phyloP scores from a whole-genome alignment of 2,113 vertebrate genomes.

The Ranitomeya imitator region DNA sequence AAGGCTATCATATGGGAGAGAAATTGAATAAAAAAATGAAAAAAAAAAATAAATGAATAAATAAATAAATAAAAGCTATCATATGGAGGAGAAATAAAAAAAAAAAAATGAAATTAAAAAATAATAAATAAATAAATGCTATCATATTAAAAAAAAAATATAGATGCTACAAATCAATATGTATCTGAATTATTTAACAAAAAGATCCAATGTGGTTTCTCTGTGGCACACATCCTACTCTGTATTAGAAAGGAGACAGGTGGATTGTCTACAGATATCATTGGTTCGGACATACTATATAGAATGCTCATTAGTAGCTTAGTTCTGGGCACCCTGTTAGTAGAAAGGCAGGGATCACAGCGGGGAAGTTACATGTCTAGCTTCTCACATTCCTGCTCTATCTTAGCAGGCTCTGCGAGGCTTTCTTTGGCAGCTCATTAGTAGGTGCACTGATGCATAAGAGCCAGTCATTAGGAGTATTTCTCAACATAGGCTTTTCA shows the following conservation, averaged over 20 bases:
- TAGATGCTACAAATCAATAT: constrained; percentile 82
- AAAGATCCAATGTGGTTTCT: constrained; percentile 84
- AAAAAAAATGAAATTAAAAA: constrained; percentile 57
- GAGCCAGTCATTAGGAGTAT: constrained; percentile 99
- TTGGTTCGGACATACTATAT: constrained; percentile 83
- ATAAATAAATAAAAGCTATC: too few species aligned
- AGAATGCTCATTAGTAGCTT: constrained; percentile 96
- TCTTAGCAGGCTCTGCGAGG: constrained; percentile 93
- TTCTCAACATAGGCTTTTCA: constrained; percentile 93
- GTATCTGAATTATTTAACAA: constrained; percentile 95
- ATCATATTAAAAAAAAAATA: constrained; percentile 73
- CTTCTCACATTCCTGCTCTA: constrained; percentile 94
- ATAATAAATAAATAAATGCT: constrained; percentile 59
- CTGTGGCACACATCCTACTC: constrained; percentile 85
- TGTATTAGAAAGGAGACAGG: constrained; percentile 88
- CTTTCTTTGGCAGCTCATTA: constrained; percentile 99
- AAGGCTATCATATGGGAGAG: too few species aligned
- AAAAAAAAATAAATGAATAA: too few species aligned
- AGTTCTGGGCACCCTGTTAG: constrained; percentile 90
- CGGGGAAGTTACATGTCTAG: constrained; percentile 95
- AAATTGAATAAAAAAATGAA: too few species aligned
- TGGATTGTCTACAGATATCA: constrained; percentile 79
- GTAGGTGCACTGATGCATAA: constrained; percentile 99
- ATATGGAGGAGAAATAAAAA: constrained; percentile 33
- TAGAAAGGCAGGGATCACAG: constrained; percentile 98